Base-by-base conservation (phyloP, 2,113 vertebrate species). In the Stercorarius parasiticus region DNA sequence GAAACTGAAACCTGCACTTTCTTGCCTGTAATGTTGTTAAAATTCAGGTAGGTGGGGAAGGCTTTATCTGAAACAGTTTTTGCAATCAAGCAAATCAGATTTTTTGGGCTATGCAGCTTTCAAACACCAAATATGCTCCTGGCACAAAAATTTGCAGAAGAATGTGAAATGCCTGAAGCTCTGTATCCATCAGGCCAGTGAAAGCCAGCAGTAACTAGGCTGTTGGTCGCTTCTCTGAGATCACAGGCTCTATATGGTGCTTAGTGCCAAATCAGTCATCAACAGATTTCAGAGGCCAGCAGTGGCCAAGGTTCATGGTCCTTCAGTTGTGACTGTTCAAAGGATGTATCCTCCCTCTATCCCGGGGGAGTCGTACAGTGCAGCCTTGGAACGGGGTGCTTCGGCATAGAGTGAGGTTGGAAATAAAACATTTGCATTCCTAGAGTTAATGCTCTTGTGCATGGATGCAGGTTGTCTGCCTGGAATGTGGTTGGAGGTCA, bases 391-490 rank as follows among this genome's bases (percentile, higher is more conserved):
- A 25, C 1, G 2, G 67, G 59, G 23, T 52, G 53, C 49, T 84
- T 42, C 2, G 4, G 27, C 45, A 8, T 3, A 22, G 15, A 36
- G n/a, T 36, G 49, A 55, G 53, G 17, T 61, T 49, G 82, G 15
- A 83, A 53, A 8, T 27, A 25, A 38, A 79, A 8, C 1, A 0
- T 58, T 36, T 34, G 38, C 2, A 0, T 66, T 86, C 30, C 65
- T 58, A 0, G 27, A 36, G 43, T 26, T 14, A 43, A 21, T 1
- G 9, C 56, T 53, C 6, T 19, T 62, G 34, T 11, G 27, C 0
- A 0, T 58, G 66, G 27, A 13, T 64, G 29, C 36, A 29, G 34
- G 22, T 65, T 82, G 50, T 64, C 65, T 11, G 20, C 2, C 15
- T 36, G 40, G 36, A 40, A 8, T 36, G 67, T 19, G 40, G 26